Evolutionary conservation across 2,888 invertebrate genomes (phyloP).

Genomic region (Apotomis capreana): DNA sequence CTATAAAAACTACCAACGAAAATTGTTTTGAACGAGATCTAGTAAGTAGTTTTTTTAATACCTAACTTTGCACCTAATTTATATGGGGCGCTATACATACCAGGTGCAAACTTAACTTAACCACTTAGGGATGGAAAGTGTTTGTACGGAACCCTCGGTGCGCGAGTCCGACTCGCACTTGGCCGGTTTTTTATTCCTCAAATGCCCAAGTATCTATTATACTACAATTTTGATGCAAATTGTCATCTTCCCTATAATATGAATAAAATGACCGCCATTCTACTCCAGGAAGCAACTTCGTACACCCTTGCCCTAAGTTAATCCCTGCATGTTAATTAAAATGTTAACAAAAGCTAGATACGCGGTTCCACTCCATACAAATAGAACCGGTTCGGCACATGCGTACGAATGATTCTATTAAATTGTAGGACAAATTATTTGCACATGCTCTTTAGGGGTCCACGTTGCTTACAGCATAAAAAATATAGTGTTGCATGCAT

Average conservation of each 20-base stretch:
- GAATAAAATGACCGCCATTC: conserved; percentile 12
- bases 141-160: no score
- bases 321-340: conserved; percentile 69
- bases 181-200: no score
- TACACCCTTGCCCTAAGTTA: conserved; percentile 59
- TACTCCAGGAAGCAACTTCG: conserved; percentile 52
- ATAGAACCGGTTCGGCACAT: conserved; percentile 72
- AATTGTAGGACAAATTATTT: conserved; percentile 25
- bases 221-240: background rate
- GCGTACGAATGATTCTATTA: conserved; percentile 45
- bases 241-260: background rate
- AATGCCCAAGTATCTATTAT: background rate
- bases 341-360: conserved; percentile 73
- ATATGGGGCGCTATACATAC: no score
- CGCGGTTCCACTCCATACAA: conserved; percentile 64
- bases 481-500: background rate
- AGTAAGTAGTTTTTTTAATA: no score
- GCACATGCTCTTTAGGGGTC: conserved; percentile 32
- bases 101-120: no score
- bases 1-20: no score
- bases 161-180: no score
- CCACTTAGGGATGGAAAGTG: no score
- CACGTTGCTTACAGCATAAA: background rate
- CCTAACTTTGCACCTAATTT: no score
- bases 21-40: no score